These are phyloP conservation scores for Copidosoma aretas DNA, from an alignment of 2,888 invertebrate genomes.

Conservation along the genomic window DNA sequence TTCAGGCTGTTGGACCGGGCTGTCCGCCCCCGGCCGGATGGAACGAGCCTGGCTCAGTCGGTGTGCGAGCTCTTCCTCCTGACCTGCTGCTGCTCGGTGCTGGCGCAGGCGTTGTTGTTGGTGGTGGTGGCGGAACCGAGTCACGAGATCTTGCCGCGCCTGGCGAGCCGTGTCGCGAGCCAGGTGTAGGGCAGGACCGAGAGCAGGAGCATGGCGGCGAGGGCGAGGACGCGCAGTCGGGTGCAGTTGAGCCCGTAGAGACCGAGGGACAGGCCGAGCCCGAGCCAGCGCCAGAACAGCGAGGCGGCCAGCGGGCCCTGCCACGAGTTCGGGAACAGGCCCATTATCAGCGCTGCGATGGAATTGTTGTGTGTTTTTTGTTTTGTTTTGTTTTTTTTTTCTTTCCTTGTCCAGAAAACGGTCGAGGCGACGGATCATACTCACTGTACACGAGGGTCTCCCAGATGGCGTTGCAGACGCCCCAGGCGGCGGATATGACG, in stretches of 20 bases:
- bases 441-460: slow-evolving; percentile 69
- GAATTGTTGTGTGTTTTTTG: background rate
- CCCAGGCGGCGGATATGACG: slow-evolving; percentile 85
- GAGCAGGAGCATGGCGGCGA: slow-evolving; percentile 64
- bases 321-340: slow-evolving; percentile 60
- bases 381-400: background rate
- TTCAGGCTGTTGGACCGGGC: slow-evolving; percentile 40
- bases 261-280: slow-evolving; percentile 67
- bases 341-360: slow-evolving; percentile 55
- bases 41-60: slow-evolving; percentile 59
- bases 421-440: too few relatives aligned
- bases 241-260: slow-evolving; percentile 69
- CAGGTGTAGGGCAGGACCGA: slow-evolving; percentile 66
- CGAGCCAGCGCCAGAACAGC: slow-evolving; percentile 67
- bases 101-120: slow-evolving; percentile 5
- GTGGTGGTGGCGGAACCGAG: slow-evolving; percentile 47
- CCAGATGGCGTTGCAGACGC: slow-evolving; percentile 86
- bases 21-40: slow-evolving; percentile 50
- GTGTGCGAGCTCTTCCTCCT: slow-evolving; percentile 47
- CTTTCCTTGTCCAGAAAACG: too few relatives aligned
- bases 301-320: slow-evolving; percentile 62
- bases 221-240: slow-evolving; percentile 62
- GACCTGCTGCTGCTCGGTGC: background rate
- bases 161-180: slow-evolving; percentile 64
- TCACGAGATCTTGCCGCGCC: slow-evolving; percentile 64